Evolutionary conservation across 2,888 invertebrate genomes (phyloP).

Genomic region (Acrobasis repandana): DNA sequence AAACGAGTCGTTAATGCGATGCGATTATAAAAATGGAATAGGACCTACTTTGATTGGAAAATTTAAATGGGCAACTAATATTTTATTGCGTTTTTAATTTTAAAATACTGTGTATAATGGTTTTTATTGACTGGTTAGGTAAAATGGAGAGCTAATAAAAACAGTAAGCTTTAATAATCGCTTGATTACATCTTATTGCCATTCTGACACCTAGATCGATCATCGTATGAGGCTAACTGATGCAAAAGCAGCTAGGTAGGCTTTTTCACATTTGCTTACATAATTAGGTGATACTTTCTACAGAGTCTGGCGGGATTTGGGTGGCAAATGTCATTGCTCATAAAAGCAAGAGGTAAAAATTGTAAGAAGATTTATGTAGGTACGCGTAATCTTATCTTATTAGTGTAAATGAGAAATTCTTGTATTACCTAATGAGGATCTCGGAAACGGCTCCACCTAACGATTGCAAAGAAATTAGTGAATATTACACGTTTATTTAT

Average conservation of each 20-base stretch:
- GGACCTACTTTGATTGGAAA: slow-evolving; percentile 67
- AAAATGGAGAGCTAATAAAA: slow-evolving; percentile 27
- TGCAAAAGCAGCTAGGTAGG: slow-evolving; percentile 2
- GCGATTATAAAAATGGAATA: slow-evolving; percentile 62
- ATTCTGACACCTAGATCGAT: slow-evolving; percentile 30
- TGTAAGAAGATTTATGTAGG: too few relatives aligned
- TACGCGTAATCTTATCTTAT: too few relatives aligned
- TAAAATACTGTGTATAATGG: slow-evolving; percentile 16
- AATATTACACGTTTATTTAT: too few relatives aligned
- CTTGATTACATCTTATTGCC: slow-evolving; percentile 28
- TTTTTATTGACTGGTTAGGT: slow-evolving; percentile 4
- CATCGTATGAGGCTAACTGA: slow-evolving; percentile 11
- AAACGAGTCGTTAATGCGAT: slow-evolving; percentile 59
- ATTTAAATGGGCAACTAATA: slow-evolving; percentile 38
- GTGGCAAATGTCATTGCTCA: too few relatives aligned
- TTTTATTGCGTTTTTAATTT: slow-evolving; percentile 26
- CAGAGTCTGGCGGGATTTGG: neutral
- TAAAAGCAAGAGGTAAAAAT: too few relatives aligned
- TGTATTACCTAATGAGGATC: too few relatives aligned
- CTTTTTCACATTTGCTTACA: slow-evolving; percentile 7
- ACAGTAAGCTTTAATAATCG: slow-evolving; percentile 24
- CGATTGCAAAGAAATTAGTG: too few relatives aligned
- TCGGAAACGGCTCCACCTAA: too few relatives aligned
- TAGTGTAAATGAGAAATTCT: too few relatives aligned
- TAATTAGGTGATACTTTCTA: neutral